These are phyloP conservation scores for Artemisiospiza belli DNA, from an alignment of 2,113 vertebrate genomes.

Conservation along the genomic window DNA sequence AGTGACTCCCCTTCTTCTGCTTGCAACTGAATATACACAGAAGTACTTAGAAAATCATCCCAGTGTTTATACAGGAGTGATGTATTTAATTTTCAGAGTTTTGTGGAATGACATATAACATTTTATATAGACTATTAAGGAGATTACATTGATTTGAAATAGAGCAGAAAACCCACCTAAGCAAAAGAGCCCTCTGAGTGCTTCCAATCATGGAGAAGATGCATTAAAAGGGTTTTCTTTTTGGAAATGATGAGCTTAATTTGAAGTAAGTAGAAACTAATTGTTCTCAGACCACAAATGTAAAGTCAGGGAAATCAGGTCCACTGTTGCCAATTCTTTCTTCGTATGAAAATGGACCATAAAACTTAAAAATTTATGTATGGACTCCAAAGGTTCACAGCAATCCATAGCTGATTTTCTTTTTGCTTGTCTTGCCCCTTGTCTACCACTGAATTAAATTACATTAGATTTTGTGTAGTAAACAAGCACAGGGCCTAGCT, in stretches of 20 bases:
- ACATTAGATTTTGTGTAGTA: background rate
- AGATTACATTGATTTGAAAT: background rate
- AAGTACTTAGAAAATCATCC: slow-evolving; percentile 31
- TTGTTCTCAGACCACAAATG: background rate
- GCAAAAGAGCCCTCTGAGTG: background rate
- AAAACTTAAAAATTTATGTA: background rate
- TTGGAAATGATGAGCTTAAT: background rate
- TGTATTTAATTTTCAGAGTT: slow-evolving; percentile 19
- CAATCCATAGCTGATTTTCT: background rate
- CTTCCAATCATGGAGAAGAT: background rate
- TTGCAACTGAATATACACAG: slow-evolving; percentile 26
- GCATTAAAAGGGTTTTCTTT: background rate
- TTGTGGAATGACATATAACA: background rate
- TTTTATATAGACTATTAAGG: slow-evolving; percentile 39
- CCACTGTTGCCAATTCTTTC: background rate
- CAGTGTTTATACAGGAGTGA: slow-evolving; percentile 35
- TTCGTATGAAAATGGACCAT: background rate
- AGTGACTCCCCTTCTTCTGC: background rate
- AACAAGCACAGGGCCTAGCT: background rate
- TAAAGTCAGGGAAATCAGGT: background rate
- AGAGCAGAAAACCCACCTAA: background rate
- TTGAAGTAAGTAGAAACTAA: background rate
- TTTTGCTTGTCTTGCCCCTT: background rate
- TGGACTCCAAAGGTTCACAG: background rate
- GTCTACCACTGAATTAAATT: background rate